Percentiles rank a stretch among this genome's conserved stretches.
These are phyloP conservation scores for Xenus cinereus DNA, from an alignment of 2,113 vertebrate species.

Conservation along the genomic window DNA sequence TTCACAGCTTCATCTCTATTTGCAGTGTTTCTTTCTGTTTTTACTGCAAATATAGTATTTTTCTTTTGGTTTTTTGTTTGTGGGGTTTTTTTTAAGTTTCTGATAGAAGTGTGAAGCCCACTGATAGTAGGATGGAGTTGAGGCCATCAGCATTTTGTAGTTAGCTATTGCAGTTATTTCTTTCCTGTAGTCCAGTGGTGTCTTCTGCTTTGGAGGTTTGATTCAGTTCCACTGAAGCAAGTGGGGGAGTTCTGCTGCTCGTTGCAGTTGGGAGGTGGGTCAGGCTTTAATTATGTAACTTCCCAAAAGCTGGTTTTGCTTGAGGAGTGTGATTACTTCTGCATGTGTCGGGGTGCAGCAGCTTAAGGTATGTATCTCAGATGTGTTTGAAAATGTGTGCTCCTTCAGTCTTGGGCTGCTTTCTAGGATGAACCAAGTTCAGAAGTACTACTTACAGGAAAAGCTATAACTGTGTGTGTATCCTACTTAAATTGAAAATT, in stretches of 20 bases:
- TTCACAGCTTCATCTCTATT: not conserved
- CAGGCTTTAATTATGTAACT: not conserved
- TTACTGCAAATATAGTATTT: not conserved
- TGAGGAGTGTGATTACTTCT: not conserved
- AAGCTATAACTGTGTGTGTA: not conserved
- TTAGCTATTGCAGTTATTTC: not conserved
- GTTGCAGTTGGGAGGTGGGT: not conserved
- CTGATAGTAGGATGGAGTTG: not conserved
- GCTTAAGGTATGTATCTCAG: not conserved
- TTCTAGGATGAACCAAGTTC: not conserved
- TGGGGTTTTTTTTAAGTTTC: not conserved
- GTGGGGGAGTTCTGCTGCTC: not conserved
- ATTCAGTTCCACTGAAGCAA: not conserved
- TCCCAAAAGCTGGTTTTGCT: not conserved
- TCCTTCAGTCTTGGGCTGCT: not conserved
- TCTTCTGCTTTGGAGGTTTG: not conserved
- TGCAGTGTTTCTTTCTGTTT: not conserved
- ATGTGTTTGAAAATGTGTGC: not conserved
- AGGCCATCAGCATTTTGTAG: not conserved
- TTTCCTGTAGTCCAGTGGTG: not conserved
- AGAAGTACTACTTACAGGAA: not conserved
- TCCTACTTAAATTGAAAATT: not conserved
- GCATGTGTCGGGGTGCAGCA: accelerated
- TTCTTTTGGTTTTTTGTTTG: not conserved
- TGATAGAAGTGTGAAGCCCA: not conserved